Conservation (phyloP, 2,797 vertebrate species). For the Enteromius trimaculatus region DNA sequence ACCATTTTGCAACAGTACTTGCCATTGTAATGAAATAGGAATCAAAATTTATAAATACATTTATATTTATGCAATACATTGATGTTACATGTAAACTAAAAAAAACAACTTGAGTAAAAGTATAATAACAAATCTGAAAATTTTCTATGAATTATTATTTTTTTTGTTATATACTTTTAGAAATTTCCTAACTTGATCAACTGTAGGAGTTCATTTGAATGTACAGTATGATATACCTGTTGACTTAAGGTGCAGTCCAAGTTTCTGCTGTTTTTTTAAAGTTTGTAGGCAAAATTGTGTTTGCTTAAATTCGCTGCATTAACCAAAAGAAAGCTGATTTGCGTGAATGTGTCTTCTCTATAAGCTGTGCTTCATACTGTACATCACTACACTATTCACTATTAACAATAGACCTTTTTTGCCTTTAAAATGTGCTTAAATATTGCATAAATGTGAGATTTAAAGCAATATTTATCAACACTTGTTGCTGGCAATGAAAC, state of each 20-base stretch:
- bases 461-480: constrained; percentile 61
- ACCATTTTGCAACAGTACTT: too few species aligned
- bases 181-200: constrained; percentile 47
- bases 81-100: too few species aligned
- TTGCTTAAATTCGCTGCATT: background rate
- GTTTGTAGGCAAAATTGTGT: background rate
- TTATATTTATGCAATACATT: too few species aligned
- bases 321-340: background rate
- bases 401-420: background rate
- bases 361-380: background rate
- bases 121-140: too few species aligned
- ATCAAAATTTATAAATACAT: too few species aligned
- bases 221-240: constrained; percentile 21
- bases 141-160: too few species aligned
- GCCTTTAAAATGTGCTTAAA: background rate
- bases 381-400: background rate
- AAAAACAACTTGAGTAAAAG: too few species aligned
- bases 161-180: background rate
- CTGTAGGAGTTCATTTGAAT: background rate
- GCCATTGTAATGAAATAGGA: too few species aligned
- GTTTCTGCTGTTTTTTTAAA: constrained; percentile 31
- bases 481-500: constrained; percentile 39
- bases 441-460: background rate
- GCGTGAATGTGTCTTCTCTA: background rate
- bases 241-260: constrained; percentile 23